Base-by-base conservation (phyloP, 2,888 invertebrate genomes). In the Drosophila histrio region DNA sequence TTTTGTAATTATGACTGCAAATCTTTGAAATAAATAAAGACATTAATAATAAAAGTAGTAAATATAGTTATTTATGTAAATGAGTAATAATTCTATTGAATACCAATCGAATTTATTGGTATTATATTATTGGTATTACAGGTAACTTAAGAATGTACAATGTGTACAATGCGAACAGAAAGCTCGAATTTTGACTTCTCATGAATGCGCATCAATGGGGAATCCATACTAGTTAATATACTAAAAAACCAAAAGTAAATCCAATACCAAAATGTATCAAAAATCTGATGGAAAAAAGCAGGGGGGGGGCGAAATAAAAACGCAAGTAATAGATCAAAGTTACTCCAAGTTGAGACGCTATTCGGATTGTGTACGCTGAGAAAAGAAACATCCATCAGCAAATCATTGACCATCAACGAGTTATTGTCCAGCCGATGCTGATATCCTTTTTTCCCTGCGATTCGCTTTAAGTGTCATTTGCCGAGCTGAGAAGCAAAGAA, bases 381-480 rank as follows among this genome's bases (percentile, higher is more conserved):
- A 17, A 28, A 39, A 22, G 47, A 21, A 64, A 65, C 64, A 73
- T 79, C 71, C 67, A 74, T 79, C 77, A 82, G 44, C 59, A 74
- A 62, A 61, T 67, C 77, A 79, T 74, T 79, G 79, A 54, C 56
- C 53, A 76, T 52, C 77, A 63, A 69, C 61, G 65, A 70, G 77
- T 68, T 79, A 79, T 79, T 79, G 83, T 79, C 75, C 79, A 49
- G 70, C 38, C 58, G 49, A 34, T 50, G 46, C 26, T 52, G 52
- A n/a, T 53, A 58, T 38, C 61, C 24, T 52, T 49, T 68, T 68
- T 49, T 32, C 21, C 57, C 15, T 77, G 64, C 61, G 38, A 38
- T 32, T 53, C 53, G 53, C 75, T 80, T 79, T 68, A 83, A 83
- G 83, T 80, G 83, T 83, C 79, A 61, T 72, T 73, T 57, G 60